Evolutionary conservation across 1,140 invertebrate genomes (phyloP).

Genomic region (Conus betulinus): DNA sequence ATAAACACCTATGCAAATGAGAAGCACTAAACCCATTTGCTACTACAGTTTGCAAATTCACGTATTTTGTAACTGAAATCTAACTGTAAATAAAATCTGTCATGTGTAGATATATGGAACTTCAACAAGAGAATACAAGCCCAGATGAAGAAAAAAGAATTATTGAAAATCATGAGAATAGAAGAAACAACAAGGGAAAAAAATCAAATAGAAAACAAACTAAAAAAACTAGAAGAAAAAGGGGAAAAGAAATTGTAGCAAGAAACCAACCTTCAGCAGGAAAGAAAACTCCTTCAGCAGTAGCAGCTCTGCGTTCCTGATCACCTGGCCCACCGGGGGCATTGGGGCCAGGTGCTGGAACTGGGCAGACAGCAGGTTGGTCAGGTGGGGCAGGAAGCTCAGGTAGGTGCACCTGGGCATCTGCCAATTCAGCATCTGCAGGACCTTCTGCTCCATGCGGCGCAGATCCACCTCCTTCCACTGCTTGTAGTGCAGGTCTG

Average conservation of each 20-base stretch:
- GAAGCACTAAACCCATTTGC: no score
- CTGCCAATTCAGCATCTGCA: slow-evolving; percentile 15
- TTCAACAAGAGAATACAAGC: no score
- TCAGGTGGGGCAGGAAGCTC: slow-evolving; percentile 3
- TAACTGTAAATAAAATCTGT: no score
- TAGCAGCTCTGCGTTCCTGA: background rate
- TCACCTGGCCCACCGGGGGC: background rate
- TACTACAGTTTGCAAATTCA: no score
- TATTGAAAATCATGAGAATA: no score
- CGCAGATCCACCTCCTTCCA: slow-evolving; percentile 24
- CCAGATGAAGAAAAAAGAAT: no score
- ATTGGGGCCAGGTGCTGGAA: background rate
- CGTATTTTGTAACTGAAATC: no score
- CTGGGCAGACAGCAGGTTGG: background rate
- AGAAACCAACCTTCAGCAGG: slow-evolving; percentile 14
- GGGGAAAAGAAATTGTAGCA: background rate
- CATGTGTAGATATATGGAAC: no score
- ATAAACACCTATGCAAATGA: no score
- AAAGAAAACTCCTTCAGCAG: slow-evolving; percentile 23
- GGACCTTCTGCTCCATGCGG: slow-evolving; percentile 29
- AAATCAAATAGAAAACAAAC: background rate
- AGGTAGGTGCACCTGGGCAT: slow-evolving; percentile 21
- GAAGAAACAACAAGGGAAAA: no score
- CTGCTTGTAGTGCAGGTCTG: slow-evolving; percentile 22
- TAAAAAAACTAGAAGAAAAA: no score